These are phyloP conservation scores for Gasterosteus aculeatus DNA, from an alignment of 2,113 vertebrate genomes.

Conservation along the genomic window DNA sequence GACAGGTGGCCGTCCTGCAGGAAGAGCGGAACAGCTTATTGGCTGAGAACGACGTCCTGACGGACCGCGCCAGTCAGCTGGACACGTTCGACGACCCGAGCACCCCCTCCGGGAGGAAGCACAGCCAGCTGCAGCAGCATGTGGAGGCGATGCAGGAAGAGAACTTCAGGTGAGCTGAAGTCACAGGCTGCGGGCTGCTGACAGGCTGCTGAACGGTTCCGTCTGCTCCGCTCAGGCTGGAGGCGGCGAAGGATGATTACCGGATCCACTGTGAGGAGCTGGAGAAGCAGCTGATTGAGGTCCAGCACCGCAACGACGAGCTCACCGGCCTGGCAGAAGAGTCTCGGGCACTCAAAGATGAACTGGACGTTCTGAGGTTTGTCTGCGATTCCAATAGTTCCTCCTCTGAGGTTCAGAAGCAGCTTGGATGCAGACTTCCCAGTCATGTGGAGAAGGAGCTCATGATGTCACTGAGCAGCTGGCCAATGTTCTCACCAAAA, in stretches of 20 bases:
- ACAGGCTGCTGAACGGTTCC: no score
- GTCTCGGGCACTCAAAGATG: slow-evolving; percentile 92
- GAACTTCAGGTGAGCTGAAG: slow-evolving; percentile 87
- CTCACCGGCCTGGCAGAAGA: slow-evolving; percentile 94
- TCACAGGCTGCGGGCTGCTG: no score
- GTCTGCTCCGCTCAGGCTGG: slow-evolving; percentile 82
- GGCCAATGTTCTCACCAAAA: background rate
- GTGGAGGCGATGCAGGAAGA: slow-evolving; percentile 94
- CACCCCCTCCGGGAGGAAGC: slow-evolving; percentile 89
- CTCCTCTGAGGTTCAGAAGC: background rate
- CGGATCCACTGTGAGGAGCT: slow-evolving; percentile 96
- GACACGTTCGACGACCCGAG: slow-evolving; percentile 92
- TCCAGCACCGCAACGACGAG: slow-evolving; percentile 95
- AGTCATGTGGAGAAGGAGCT: background rate
- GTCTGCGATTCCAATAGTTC: slow-evolving; percentile 14
- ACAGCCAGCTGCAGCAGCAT: slow-evolving; percentile 90
- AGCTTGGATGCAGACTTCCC: background rate
- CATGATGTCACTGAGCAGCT: background rate
- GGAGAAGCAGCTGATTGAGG: slow-evolving; percentile 93
- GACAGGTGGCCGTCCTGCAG: slow-evolving; percentile 92
- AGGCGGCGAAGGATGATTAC: slow-evolving; percentile 98
- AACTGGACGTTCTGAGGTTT: slow-evolving; percentile 93
- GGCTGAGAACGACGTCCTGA: slow-evolving; percentile 94
- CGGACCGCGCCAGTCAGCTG: slow-evolving; percentile 92
- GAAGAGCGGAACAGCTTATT: slow-evolving; percentile 94